Evolutionary conservation across 2,888 invertebrate genomes (phyloP), one percentile per base, ranked within the genome.

Genomic region (Apamea anceps): DNA sequence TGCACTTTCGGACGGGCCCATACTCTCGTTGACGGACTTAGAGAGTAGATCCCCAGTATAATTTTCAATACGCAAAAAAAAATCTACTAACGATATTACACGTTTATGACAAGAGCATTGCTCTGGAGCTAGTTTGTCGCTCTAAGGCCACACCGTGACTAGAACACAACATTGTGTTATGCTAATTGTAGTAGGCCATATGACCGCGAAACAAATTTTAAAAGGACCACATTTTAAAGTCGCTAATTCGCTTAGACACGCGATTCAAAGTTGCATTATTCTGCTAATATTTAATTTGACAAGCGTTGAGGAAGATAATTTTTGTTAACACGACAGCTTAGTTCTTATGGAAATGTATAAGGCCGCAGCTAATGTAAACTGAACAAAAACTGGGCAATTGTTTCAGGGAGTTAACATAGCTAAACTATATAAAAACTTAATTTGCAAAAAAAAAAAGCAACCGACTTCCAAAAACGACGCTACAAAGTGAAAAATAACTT

Each of bases 211-310:
- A 72, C 60, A 72, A 81, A 72, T 77, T 83, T 74, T 42, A 54
- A 79, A 83, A 73, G 66, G 13, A 71, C 54, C 71, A 60, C 45
- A 79, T 82, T 79, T 77, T 80, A 80, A 85, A 84, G 60, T 72
- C 80, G 72, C 83, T 76, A 80, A 86, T 76, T 82, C 62, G 37
- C 71, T 85, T 83, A 45, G 82, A 80, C 82, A 84, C 82, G 84
- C 84, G 71, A 85, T 83, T 79, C 62, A 75, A 76, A 77, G 66
- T 68, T 37, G 54, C 75, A 82, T 89, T 85, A 85, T 84, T 76
- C 79, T 45, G 68, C 21, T 70, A 82, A 84, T 81, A 82, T 76
- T 75, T 65, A 78, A 88, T 85, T 79, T 79, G 85, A 89, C 87
- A 88, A 79, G 67, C 82, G 75, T 80, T 79, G 42, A 72, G 37